A percentile compares a stretch with the other conserved stretches of the same genome.
These are phyloP conservation scores for Shargacucullia verbasci DNA, from an alignment of 2,888 invertebrate species.

Conservation along the genomic window DNA sequence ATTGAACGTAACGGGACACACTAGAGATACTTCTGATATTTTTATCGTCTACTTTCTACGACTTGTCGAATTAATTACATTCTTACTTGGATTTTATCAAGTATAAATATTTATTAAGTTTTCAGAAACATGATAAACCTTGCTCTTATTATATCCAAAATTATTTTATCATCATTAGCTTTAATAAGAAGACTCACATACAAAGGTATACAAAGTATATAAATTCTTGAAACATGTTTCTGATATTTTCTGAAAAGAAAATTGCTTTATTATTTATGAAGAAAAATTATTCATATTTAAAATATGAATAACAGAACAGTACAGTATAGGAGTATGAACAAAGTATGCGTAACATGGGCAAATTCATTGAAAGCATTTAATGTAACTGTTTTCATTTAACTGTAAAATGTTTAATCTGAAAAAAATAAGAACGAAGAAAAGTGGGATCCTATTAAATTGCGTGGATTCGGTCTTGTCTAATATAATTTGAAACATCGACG, in stretches of 20 bases:
- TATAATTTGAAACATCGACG: conserved; percentile 26
- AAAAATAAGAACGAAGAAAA: conserved; percentile 21
- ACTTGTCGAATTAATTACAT: conserved; percentile 14
- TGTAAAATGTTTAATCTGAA: not conserved
- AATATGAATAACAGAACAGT: no score
- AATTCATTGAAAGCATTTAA: no score
- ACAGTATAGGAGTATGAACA: no score
- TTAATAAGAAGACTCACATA: not conserved
- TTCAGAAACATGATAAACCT: conserved; percentile 5
- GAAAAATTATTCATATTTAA: no score
- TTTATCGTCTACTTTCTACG: conserved; percentile 11
- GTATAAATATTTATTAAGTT: conserved; percentile 16
- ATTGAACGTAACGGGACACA: conserved; percentile 18
- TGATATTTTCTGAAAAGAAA: conserved; percentile 10
- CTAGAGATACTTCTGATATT: conserved; percentile 5
- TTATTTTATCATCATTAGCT: conserved; percentile 4
- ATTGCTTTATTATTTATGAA: no score
- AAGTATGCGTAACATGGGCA: no score
- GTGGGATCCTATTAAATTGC: conserved; percentile 9
- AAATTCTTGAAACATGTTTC: no score
- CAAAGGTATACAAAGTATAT: not conserved
- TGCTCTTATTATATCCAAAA: conserved; percentile 10
- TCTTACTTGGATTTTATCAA: conserved; percentile 20
- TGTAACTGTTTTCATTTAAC: no score
- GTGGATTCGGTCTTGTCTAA: conserved; percentile 8